Conservation (phyloP, 2,888 invertebrate species). For the Lithophane leautieri region DNA sequence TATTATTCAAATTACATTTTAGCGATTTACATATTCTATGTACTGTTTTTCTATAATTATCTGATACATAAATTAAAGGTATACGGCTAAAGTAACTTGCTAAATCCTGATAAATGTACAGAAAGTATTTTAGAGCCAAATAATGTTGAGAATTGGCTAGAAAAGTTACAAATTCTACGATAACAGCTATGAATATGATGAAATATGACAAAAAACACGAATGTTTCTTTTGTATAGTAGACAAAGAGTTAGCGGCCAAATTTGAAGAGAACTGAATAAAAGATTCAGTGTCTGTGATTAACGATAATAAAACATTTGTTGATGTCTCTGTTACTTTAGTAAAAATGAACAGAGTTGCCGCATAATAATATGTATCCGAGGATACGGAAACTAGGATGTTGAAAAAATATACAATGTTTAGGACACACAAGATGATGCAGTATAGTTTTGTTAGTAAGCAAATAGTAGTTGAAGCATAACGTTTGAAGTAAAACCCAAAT, state of each 20-base stretch:
- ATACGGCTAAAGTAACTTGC: background rate
- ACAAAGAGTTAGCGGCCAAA: background rate
- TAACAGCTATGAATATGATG: background rate
- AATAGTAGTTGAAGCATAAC: background rate
- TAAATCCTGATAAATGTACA: background rate
- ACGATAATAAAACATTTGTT: background rate
- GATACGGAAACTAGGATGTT: accelerated
- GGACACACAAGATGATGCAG: background rate
- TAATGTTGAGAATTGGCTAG: accelerated
- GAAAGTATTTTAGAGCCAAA: accelerated
- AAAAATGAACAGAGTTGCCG: background rate
- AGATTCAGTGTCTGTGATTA: background rate
- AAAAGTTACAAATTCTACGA: no score
- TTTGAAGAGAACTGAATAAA: constrained; percentile 12
- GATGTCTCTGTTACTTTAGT: background rate
- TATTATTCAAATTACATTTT: constrained; percentile 8
- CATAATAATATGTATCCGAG: background rate
- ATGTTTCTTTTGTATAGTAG: background rate
- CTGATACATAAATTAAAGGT: background rate
- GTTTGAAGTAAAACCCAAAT: constrained; percentile 28
- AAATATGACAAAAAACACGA: background rate
- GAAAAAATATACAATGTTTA: background rate
- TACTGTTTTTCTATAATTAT: constrained; percentile 18
- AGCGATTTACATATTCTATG: background rate
- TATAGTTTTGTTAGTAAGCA: constrained; percentile 14